Evolutionary conservation across 2,113 vertebrate species (phyloP), one percentile per base, ranked within the genome.

Genomic region (Paratilapia polleni): DNA sequence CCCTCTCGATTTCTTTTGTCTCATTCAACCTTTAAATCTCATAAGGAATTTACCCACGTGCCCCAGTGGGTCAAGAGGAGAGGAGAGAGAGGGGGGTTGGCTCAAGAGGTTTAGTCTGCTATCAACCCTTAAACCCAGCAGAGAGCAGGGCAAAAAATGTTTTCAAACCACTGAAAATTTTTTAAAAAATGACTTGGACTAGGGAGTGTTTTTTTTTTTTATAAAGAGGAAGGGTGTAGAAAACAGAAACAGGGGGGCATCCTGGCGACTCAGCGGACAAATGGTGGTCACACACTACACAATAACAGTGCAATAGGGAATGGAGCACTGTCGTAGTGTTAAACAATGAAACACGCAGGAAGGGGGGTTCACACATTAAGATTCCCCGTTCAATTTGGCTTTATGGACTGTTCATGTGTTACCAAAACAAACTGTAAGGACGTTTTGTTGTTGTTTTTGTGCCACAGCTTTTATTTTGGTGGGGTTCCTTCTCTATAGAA

Each of bases 1-100:
- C n/a, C 41, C 34, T 43, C 20, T 66, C 22, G 47, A 57, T 78
- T 76, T 80, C 84, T 86, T 91, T 86, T 87, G 80, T 90, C 84
- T 87, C 88, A 78, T 90, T 85, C 77, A 34, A 84, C 64, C 66
- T 82, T 87, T 84, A 89, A 92, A 91, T 89, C 91, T 88, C 63
- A 26, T 58, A n/a, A 87, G 85, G 92, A 93, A 92, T 93, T 91
- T 89, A 85, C 82, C 88, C 87, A 93, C 77, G 80, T 93, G 90
- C 86, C 63, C 84, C 59, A 5, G 77, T 22, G 10, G 86, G 77
- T 85, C 77, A 34, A 64, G 64, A 43, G 61, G 62, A 63, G 64
- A 5, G n/a, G 8, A 15, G 54, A 19, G 54, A n/a, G 73, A 5
- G 38, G 20, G 58, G 52, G 59, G 17, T 4, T 1, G 28, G 24